phyloP scores from a whole-genome alignment of 2,113 vertebrate genomes.

The Echinops telfairi region DNA sequence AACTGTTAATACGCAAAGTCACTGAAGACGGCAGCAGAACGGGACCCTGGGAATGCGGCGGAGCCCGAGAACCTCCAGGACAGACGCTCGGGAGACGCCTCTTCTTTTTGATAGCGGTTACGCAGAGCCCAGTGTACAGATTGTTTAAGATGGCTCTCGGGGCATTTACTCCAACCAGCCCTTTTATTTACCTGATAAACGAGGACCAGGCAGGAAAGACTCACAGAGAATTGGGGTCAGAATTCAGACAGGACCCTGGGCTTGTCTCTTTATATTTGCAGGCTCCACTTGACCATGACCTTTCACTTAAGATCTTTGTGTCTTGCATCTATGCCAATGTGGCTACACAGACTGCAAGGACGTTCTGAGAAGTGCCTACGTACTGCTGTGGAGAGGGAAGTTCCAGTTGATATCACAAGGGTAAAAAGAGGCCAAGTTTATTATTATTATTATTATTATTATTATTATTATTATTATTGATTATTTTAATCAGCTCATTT shows the following conservation, averaged over 20 bases:
- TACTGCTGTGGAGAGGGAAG: no score
- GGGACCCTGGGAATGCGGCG: neutral
- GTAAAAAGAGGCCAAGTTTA: neutral
- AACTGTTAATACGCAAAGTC: slow-evolving; percentile 74
- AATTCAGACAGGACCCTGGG: neutral
- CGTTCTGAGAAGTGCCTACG: neutral
- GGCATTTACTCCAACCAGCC: neutral
- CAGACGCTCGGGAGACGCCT: neutral
- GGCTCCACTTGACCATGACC: neutral
- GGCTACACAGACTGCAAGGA: neutral
- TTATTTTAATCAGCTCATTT: neutral
- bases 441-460: neutral
- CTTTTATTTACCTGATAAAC: slow-evolving; percentile 54
- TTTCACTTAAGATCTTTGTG: neutral
- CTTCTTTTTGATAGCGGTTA: neutral
- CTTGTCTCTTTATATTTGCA: neutral
- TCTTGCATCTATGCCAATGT: fast-evolving
- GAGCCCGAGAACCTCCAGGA: slow-evolving; percentile 9
- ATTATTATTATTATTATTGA: neutral
- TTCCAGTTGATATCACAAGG: neutral
- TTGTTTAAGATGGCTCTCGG: neutral
- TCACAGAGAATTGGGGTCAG: neutral
- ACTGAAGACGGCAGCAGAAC: neutral
- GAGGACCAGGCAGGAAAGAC: slow-evolving; percentile 1
- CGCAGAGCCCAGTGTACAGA: neutral